phyloP scores from a whole-genome alignment of 2,888 invertebrate genomes.

The Oegoconia quadripuncta region DNA sequence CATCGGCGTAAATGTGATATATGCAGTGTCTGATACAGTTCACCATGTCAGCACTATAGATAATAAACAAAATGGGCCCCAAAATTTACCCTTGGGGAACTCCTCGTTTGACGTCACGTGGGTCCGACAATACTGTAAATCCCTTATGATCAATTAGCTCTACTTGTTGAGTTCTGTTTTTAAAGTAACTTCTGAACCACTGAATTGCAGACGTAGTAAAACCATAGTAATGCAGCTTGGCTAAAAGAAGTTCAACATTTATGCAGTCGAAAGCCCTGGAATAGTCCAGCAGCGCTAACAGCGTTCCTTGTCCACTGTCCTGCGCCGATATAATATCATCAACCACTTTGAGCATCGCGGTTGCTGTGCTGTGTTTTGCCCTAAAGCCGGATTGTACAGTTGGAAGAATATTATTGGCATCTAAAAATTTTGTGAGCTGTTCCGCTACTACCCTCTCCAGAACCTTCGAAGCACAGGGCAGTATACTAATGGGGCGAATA shows the following conservation, averaged over 20 bases:
- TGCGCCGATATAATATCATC: slow-evolving; percentile 9
- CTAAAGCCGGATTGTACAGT: slow-evolving; percentile 12
- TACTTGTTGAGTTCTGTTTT: neutral
- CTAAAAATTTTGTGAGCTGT: slow-evolving; percentile 7
- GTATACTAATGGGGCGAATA: slow-evolving; percentile 10
- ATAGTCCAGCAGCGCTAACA: slow-evolving; percentile 6
- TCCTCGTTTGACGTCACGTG: neutral
- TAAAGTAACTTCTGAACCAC: slow-evolving; percentile 1
- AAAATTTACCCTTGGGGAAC: slow-evolving; percentile 17
- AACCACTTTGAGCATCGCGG: slow-evolving; percentile 7
- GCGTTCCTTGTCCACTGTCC: neutral
- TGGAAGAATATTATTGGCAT: slow-evolving; percentile 5
- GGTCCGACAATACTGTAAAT: neutral
- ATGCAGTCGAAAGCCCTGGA: slow-evolving; percentile 6
- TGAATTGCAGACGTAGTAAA: neutral
- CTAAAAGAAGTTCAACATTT: neutral
- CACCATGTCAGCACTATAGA: slow-evolving; percentile 11
- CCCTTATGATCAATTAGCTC: slow-evolving; percentile 1
- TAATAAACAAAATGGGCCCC: slow-evolving; percentile 11
- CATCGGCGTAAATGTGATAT: no score
- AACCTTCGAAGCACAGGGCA: slow-evolving; percentile 12
- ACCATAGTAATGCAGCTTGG: neutral
- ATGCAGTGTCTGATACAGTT: neutral
- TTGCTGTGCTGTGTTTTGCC: slow-evolving; percentile 4
- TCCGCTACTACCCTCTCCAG: slow-evolving; percentile 12